Evolutionary conservation across 2,888 invertebrate species (phyloP).

Genomic region (Metopia argyrocephala): DNA sequence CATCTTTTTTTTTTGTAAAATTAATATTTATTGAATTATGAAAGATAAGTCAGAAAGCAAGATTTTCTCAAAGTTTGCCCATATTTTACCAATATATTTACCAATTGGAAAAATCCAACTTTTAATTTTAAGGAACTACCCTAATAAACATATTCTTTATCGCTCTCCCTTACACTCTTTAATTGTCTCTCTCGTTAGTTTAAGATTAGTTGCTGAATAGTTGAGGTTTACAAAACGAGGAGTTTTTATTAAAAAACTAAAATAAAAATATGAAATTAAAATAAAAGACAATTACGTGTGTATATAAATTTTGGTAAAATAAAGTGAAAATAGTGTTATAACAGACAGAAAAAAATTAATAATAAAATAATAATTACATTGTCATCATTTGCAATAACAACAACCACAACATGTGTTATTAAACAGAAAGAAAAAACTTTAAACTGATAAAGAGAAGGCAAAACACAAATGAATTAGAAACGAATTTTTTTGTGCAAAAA

Average conservation of each 20-base stretch:
- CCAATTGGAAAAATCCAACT: too few relatives aligned
- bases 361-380: not conserved
- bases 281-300: not conserved
- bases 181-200: too few relatives aligned
- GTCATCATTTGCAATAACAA: not conserved
- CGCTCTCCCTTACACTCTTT: too few relatives aligned
- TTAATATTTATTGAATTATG: too few relatives aligned
- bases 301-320: not conserved
- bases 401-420: conserved; percentile 29
- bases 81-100: too few relatives aligned
- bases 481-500: conserved; percentile 38
- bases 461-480: conserved; percentile 48
- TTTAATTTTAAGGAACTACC: too few relatives aligned
- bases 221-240: conserved; percentile 36
- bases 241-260: not conserved
- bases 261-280: conserved; percentile 16
- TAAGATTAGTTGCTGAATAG: conserved; percentile 44
- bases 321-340: not conserved
- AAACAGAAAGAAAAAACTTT: not conserved
- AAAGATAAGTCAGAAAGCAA: too few relatives aligned
- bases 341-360: not conserved
- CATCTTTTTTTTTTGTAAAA: too few relatives aligned
- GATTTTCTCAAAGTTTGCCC: too few relatives aligned
- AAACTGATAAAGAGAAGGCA: conserved; percentile 43
- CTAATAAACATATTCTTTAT: too few relatives aligned